Base-by-base conservation (phyloP, 2,113 vertebrate species). In the Eulacestoma nigropectus region DNA sequence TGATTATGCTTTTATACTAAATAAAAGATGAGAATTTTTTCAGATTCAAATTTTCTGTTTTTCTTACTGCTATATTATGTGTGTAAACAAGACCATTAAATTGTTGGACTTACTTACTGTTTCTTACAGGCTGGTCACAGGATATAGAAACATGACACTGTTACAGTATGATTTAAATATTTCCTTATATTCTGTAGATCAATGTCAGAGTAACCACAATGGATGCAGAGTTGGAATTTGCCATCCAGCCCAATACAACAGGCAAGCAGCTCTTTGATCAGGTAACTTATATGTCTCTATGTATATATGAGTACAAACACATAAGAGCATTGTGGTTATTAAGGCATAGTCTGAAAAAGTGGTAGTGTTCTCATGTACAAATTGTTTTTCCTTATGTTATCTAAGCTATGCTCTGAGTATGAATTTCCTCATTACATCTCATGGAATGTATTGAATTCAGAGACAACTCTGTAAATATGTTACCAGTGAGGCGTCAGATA, bases 221-320 rank as follows among this genome's bases (percentile, higher is more conserved):
- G 98, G 98, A 98, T 93, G 98, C 98, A 41, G 98, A 98, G 86
- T 90, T 98, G 96, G 98, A 98, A 87, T 98, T 98, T 98, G 98
- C 98, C 87, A 98, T 98, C 94, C 98, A 98, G 89, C 98, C 98
- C 63, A 98, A 98, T 92, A 98, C 98, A 78, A 98, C 98, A 87
- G 98, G 98, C 94, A 98, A 98, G 92, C 98, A 98, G 74, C 98
- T 98, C 84, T 98, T 98, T 97, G 98, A 98, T 96, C 98, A 98
- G 98, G 98, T 98, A 98, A 97, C 20, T 52, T 91, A 56, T 3
- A 18, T 30, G 14, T 69, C 6, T 80, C 29, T 93, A 3, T 70
- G 12, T 81, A 11, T 75, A 4, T 67, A 16, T n/a, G 26, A 33
- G 6, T 80, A 13, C 18, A 70, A 56, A 46, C 23, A 26, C 5